phyloP scores from a whole-genome alignment of 2,888 invertebrate species.

The Dryobotodes eremita region DNA sequence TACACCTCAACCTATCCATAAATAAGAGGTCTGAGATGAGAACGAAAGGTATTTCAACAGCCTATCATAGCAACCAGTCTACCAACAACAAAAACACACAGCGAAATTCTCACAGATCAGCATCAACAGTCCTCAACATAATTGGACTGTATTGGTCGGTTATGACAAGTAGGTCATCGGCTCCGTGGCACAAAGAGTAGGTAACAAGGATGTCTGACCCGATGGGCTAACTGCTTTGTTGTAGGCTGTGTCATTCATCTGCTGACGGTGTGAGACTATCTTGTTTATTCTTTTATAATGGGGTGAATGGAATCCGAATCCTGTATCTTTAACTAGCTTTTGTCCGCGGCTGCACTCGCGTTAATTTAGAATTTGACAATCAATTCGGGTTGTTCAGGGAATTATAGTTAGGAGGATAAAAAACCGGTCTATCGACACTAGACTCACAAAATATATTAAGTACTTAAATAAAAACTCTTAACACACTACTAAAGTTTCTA shows the following conservation, averaged over 20 bases:
- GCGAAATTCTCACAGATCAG: background rate
- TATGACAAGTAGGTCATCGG: conserved; percentile 49
- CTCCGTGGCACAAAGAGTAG: conserved; percentile 44
- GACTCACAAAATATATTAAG: no score
- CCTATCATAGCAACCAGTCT: background rate
- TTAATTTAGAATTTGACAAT: no score
- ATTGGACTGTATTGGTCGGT: conserved; percentile 22
- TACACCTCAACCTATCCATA: no score
- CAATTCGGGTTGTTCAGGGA: no score
- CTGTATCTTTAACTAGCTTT: background rate
- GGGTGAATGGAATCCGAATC: background rate
- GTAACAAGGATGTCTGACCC: conserved; percentile 54
- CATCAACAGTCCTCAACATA: conserved; percentile 13
- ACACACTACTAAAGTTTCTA: no score
- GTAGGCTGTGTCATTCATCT: conserved; percentile 18
- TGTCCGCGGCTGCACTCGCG: no score
- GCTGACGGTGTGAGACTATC: conserved; percentile 12
- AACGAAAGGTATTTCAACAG: background rate
- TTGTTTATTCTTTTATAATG: background rate
- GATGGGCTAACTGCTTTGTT: conserved; percentile 32
- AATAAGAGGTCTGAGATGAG: background rate
- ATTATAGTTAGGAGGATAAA: no score
- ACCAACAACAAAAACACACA: background rate
- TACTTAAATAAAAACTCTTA: no score
- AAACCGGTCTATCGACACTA: no score